A percentile compares a stretch with the other conserved stretches of the same genome.
Conservation (phyloP, 2,888 invertebrate genomes). For the Stenolophus ochropezus region DNA sequence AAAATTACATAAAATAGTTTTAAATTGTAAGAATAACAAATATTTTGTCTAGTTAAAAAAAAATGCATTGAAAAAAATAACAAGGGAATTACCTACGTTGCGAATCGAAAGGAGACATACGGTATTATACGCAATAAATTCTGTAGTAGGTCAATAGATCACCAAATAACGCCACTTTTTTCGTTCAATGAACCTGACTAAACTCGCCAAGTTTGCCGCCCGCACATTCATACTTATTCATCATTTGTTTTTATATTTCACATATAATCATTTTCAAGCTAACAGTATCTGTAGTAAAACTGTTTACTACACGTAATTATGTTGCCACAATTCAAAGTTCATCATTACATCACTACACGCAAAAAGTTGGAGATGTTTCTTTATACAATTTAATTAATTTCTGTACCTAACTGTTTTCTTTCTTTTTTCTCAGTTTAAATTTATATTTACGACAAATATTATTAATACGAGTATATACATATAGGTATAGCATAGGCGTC, state of each 20-base stretch:
- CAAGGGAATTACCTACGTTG: not conserved
- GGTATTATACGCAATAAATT: not conserved
- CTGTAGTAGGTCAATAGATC: slow-evolving; percentile 12
- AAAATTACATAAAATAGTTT: too few species aligned
- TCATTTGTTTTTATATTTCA: not conserved
- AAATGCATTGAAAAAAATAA: not conserved
- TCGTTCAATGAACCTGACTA: slow-evolving; percentile 27
- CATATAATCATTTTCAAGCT: not conserved
- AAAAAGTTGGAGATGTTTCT: not conserved
- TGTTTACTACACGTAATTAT: slow-evolving; percentile 25
- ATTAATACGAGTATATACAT: too few species aligned
- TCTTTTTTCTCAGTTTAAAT: not conserved
- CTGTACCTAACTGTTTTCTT: too few species aligned
- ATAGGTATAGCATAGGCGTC: too few species aligned
- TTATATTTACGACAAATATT: not conserved
- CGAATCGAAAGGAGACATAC: not conserved
- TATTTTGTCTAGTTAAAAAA: too few species aligned
- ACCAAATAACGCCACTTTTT: not conserved
- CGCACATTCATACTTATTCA: not conserved
- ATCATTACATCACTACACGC: slow-evolving; percentile 1
- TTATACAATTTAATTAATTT: not conserved
- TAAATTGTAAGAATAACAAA: too few species aligned
- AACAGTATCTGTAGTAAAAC: slow-evolving; percentile 18
- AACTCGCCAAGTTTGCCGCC: not conserved
- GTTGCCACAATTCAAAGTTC: slow-evolving; percentile 32